phyloP scores from a whole-genome alignment of 2,888 invertebrate species.

The Scaptomyza tumidula region DNA sequence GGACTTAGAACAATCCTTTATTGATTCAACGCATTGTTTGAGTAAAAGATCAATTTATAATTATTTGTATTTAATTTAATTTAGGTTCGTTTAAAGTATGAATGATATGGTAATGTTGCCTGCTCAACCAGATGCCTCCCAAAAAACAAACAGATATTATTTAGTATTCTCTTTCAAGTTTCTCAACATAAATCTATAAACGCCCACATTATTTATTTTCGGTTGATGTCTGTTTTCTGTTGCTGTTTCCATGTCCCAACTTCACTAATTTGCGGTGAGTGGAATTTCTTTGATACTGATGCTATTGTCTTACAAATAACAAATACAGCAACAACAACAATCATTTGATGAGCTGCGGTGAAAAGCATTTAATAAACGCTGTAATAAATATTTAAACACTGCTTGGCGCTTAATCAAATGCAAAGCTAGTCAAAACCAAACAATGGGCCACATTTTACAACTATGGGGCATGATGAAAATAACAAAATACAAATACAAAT shows the following conservation, averaged over 20 bases:
- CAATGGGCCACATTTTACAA: slow-evolving; percentile 73
- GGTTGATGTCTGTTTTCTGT: slow-evolving; percentile 13
- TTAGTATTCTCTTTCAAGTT: slow-evolving; percentile 38
- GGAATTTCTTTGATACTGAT: slow-evolving; percentile 52
- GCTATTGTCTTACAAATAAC: slow-evolving; percentile 37
- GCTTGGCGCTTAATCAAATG: slow-evolving; percentile 63
- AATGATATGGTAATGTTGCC: slow-evolving; percentile 43
- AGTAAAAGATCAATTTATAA: no score
- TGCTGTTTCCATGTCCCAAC: slow-evolving; percentile 13
- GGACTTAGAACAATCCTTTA: no score
- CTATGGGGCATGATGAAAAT: slow-evolving; percentile 65
- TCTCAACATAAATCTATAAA: slow-evolving; percentile 57
- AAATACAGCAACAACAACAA: slow-evolving; percentile 12
- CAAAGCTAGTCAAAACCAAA: slow-evolving; percentile 54
- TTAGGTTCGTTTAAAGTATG: slow-evolving; percentile 7
- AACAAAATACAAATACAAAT: slow-evolving; percentile 10
- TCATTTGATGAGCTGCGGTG: slow-evolving; percentile 58
- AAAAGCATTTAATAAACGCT: slow-evolving; percentile 72
- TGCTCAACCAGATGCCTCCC: background rate
- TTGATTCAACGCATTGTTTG: no score
- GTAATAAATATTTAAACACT: slow-evolving; percentile 68
- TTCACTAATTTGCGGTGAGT: slow-evolving; percentile 54
- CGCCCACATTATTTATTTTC: slow-evolving; percentile 53
- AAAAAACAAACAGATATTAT: slow-evolving; percentile 11
- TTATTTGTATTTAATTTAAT: background rate